Evolutionary conservation across 2,888 invertebrate species (phyloP), one percentile per base, ranked within the genome.

Genomic region (Metellina segmentata): DNA sequence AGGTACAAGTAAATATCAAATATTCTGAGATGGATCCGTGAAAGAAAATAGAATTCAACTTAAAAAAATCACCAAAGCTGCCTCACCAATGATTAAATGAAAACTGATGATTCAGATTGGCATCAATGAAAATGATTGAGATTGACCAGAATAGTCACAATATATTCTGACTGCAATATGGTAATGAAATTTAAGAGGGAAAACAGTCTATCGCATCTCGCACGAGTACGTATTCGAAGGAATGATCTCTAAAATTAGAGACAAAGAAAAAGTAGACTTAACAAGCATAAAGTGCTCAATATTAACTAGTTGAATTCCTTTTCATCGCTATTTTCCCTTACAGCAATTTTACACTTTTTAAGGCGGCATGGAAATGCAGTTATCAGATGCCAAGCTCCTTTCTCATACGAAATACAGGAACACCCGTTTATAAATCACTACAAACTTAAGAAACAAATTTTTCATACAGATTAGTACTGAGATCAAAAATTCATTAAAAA

Each of bases 281-380:
- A 70, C 61, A 69, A 82, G 86, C 78, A 85, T 77, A 75, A 71
- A 81, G 16, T 34, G 20, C 83, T 52, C 4, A 34, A 34, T 34
- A 69, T 77, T 53, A 51, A 19, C 69, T 78, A 69, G 16, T 70
- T 85, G 11, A 16, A 61, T 85, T 85, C 19, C 70, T 85, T 34
- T 75, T 16, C 61, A 9, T 61, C 48, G 48, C 53, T 74, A 75
- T 34, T 61, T 75, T 34, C 74, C 13, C 70, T 75, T 74, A 74
- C 72, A 85, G 72, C 51, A 11, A 19, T 71, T 53, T 75, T 53
- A 53, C 74, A 74, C 61, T 53, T n/a, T 69, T 74, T 75, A 74
- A 75, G 75, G 85, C 85, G 74, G 75, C 74, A 34, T 75, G 69
- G 75, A 75, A 75, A 85, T 75, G 74, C 74, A 85, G 85, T 52